A percentile compares a stretch with the other conserved stretches of the same genome.
phyloP scores from a whole-genome alignment of 2,888 invertebrate species.

The Athrips mouffetella region DNA sequence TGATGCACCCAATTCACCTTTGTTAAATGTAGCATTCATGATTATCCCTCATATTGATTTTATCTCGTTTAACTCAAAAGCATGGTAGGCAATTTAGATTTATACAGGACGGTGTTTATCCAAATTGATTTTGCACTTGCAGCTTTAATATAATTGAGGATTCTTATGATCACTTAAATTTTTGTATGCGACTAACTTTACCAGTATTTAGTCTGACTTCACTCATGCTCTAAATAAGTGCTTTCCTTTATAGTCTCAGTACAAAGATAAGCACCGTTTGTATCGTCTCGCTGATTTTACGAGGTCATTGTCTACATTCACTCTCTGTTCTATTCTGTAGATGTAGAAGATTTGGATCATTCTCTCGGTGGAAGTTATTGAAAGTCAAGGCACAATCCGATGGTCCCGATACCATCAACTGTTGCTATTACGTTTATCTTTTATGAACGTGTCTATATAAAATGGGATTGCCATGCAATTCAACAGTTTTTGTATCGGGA shows the following conservation, averaged over 20 bases:
- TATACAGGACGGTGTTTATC: too few relatives aligned
- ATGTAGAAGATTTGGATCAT: neutral
- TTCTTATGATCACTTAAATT: too few relatives aligned
- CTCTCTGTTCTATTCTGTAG: neutral
- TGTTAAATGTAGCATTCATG: neutral
- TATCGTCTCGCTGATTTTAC: neutral
- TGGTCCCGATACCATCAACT: constrained; percentile 32
- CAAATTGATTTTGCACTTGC: too few relatives aligned
- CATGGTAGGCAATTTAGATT: too few relatives aligned
- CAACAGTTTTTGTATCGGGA: constrained; percentile 26
- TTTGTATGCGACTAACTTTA: too few relatives aligned
- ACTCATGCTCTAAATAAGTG: too few relatives aligned
- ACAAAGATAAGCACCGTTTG: neutral
- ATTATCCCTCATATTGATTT: neutral
- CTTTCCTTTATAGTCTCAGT: neutral
- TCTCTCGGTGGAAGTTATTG: constrained; percentile 24
- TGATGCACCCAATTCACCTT: neutral
- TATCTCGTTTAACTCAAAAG: too few relatives aligned
- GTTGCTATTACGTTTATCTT: constrained; percentile 44
- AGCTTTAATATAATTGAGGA: too few relatives aligned
- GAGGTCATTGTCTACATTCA: neutral
- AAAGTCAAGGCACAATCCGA: constrained; percentile 30
- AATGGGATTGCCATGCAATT: constrained; percentile 47
- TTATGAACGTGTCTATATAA: constrained; percentile 46
- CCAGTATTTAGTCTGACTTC: too few relatives aligned